Percentiles rank a stretch among this genome's conserved stretches.
Conservation (phyloP, 2,888 invertebrate species). For the Tachina fera region DNA sequence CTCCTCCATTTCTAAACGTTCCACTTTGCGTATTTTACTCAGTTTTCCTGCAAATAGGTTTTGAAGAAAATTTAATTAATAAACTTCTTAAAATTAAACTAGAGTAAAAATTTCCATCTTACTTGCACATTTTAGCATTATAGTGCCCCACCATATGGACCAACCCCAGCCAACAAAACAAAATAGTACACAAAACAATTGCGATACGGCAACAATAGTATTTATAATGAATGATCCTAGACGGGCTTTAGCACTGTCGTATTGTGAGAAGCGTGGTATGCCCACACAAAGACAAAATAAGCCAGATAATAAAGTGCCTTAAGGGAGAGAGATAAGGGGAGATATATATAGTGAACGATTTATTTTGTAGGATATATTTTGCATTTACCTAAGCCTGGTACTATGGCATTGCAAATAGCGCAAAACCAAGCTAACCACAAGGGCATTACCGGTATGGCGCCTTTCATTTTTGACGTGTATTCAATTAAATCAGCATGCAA, state of each 20-base stretch:
- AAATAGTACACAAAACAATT: slow-evolving; percentile 96
- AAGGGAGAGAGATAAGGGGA: background rate
- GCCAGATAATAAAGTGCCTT: slow-evolving; percentile 95
- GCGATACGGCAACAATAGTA: slow-evolving; percentile 92
- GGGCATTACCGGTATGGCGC: slow-evolving; percentile 96
- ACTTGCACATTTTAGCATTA: slow-evolving; percentile 95
- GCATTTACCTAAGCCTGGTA: slow-evolving; percentile 89
- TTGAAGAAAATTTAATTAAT: background rate
- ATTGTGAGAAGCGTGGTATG: slow-evolving; percentile 92
- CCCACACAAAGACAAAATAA: slow-evolving; percentile 94
- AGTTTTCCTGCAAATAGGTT: slow-evolving; percentile 85
- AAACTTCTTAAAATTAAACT: background rate
- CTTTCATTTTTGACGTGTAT: slow-evolving; percentile 93
- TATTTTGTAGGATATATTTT: background rate
- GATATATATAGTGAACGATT: no score
- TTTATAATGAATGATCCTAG: slow-evolving; percentile 93
- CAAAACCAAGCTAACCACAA: slow-evolving; percentile 94
- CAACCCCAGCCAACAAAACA: slow-evolving; percentile 98
- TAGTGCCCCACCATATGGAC: slow-evolving; percentile 99
- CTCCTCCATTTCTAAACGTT: slow-evolving; percentile 83
- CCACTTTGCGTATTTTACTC: slow-evolving; percentile 85
- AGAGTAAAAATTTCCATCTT: slow-evolving; percentile 81
- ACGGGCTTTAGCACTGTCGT: slow-evolving; percentile 89
- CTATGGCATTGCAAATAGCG: slow-evolving; percentile 90
- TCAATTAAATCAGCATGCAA: slow-evolving; percentile 91